Conservation (phyloP, 2,113 vertebrate genomes). For the Hyaena hyaena region DNA sequence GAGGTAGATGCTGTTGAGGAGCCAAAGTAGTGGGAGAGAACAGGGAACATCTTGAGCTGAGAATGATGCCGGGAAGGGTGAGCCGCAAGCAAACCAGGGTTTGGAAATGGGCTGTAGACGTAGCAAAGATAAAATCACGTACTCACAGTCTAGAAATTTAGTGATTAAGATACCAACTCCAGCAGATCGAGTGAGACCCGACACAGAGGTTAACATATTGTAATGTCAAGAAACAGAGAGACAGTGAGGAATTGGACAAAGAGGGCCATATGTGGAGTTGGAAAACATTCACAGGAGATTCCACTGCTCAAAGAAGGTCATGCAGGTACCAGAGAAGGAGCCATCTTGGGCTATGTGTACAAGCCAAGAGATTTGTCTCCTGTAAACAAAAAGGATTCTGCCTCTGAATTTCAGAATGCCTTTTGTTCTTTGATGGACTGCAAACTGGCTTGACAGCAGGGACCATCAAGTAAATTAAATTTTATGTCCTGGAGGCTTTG, state of each 20-base stretch:
- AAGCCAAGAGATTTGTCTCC: neutral
- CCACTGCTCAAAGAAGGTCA: neutral
- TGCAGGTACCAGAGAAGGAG: neutral
- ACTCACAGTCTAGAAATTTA: neutral
- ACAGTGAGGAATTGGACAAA: neutral
- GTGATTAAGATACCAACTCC: neutral
- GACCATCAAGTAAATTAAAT: neutral
- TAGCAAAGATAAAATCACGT: neutral
- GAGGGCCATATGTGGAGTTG: neutral
- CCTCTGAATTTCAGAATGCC: neutral
- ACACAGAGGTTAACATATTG: neutral
- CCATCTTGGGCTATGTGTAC: neutral
- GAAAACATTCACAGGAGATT: neutral
- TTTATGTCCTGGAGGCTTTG: neutral
- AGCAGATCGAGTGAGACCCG: neutral
- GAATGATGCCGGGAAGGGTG: neutral
- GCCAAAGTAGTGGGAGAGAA: neutral
- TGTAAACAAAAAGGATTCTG: neutral
- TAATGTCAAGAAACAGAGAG: neutral
- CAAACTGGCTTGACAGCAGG: neutral
- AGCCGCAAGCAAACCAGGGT: neutral
- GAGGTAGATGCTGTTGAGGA: too few species aligned
- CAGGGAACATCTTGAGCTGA: neutral
- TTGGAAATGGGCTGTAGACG: neutral
- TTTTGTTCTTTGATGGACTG: neutral